Conservation (phyloP, 1,140 invertebrate genomes). For the Hydropsyche tenuis region DNA sequence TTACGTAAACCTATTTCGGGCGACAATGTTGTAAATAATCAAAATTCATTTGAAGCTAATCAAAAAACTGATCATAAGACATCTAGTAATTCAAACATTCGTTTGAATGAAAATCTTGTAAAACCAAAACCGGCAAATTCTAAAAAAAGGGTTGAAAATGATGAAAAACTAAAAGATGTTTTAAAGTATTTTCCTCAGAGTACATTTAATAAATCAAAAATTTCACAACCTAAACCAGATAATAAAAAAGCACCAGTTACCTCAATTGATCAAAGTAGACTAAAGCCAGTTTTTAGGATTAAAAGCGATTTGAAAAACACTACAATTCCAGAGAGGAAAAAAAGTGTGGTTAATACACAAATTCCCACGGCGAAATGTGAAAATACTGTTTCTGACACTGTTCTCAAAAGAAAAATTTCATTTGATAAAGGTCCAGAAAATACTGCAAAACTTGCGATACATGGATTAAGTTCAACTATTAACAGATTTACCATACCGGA, state of each 20-base stretch:
- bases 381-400: no score
- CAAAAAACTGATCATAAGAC: neutral
- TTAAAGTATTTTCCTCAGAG: constrained; percentile 31
- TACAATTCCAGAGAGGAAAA: no score
- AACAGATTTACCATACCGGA: constrained; percentile 17
- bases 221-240: no score
- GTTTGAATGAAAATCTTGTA: no score
- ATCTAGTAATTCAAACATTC: neutral
- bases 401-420: neutral
- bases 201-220: neutral
- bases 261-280: no score
- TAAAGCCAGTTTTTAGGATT: no score
- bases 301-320: no score
- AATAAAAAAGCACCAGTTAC: no score
- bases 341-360: no score
- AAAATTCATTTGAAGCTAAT: neutral
- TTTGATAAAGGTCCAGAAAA: constrained; percentile 12
- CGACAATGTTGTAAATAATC: neutral
- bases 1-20: neutral
- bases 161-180: neutral
- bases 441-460: neutral
- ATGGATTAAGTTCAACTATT: constrained; percentile 18
- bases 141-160: neutral
- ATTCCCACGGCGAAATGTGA: no score
- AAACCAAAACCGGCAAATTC: neutral